phyloP scores from a whole-genome alignment of 2,113 vertebrate genomes.

The Chunga burmeisteri region DNA sequence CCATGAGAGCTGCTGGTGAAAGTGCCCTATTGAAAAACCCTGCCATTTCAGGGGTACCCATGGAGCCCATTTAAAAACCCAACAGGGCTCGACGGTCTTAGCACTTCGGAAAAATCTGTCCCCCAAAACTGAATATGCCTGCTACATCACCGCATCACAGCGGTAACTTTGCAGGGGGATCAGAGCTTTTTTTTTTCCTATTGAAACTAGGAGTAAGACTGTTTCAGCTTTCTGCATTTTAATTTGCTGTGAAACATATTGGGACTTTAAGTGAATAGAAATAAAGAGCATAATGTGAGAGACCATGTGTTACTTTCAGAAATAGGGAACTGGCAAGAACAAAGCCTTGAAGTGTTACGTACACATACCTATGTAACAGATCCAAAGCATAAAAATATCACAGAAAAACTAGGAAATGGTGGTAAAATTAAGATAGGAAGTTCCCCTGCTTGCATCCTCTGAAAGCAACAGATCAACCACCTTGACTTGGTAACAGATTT shows the following conservation, averaged over 20 bases:
- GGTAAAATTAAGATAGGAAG: not conserved
- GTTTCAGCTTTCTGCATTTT: not conserved
- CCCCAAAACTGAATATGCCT: not conserved
- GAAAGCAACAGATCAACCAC: conserved; percentile 5
- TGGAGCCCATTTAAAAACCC: not conserved
- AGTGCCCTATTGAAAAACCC: not conserved
- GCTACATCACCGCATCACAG: not conserved
- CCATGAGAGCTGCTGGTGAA: not conserved
- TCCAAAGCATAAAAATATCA: not conserved
- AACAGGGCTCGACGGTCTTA: not conserved
- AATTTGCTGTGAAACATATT: not conserved
- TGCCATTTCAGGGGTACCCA: not conserved
- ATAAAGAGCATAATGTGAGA: not conserved
- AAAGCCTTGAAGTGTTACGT: not conserved
- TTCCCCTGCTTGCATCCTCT: not conserved
- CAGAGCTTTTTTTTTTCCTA: not conserved
- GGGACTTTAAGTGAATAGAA: not conserved
- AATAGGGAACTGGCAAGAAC: not conserved
- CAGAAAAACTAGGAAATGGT: not conserved
- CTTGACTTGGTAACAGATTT: conserved; percentile 22
- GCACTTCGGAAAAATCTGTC: not conserved
- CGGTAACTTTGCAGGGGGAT: not conserved
- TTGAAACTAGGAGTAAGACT: not conserved
- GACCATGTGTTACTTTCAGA: not conserved
- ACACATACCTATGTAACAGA: not conserved